Evolutionary conservation across 1,140 invertebrate genomes (phyloP).

Genomic region (Euwallacea similis): DNA sequence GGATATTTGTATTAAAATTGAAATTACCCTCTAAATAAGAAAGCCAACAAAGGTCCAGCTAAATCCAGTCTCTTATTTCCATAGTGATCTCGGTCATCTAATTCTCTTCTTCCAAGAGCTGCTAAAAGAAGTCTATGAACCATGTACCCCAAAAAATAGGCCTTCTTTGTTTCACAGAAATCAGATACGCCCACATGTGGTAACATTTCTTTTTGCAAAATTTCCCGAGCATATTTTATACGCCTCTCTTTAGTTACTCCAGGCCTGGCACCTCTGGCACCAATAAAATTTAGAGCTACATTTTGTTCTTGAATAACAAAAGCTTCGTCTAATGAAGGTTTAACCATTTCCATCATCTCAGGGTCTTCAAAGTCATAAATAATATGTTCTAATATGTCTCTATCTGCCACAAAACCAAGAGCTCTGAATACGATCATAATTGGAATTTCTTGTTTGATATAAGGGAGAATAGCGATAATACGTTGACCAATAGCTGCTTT

Average conservation of each 20-base stretch:
- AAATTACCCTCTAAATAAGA: conserved; percentile 82
- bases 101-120: conserved; percentile 90
- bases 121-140: conserved; percentile 93
- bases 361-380: conserved; percentile 99
- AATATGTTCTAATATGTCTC: conserved; percentile 98
- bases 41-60: conserved; percentile 93
- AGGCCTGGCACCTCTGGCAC: conserved; percentile 90
- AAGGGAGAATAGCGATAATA: conserved; percentile 96
- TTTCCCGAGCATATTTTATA: conserved; percentile 98
- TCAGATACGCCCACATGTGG: conserved; percentile 98
- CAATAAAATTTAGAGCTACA: conserved; percentile 98
- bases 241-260: conserved; percentile 98
- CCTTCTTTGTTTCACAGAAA: conserved; percentile 99
- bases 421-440: conserved; percentile 99
- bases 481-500: conserved; percentile 98
- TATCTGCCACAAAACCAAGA: conserved; percentile 96
- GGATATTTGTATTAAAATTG: background rate
- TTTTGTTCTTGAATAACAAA: conserved; percentile 99
- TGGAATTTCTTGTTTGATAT: conserved; percentile 98
- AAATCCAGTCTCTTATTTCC: conserved; percentile 98
- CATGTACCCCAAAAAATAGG: conserved; percentile 97
- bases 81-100: conserved; percentile 99
- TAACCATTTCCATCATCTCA: conserved; percentile 99
- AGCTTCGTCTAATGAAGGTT: conserved; percentile 97
- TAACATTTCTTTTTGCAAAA: conserved; percentile 99